Conservation (phyloP, 2,888 invertebrate species). For the Lysandra bellargus region DNA sequence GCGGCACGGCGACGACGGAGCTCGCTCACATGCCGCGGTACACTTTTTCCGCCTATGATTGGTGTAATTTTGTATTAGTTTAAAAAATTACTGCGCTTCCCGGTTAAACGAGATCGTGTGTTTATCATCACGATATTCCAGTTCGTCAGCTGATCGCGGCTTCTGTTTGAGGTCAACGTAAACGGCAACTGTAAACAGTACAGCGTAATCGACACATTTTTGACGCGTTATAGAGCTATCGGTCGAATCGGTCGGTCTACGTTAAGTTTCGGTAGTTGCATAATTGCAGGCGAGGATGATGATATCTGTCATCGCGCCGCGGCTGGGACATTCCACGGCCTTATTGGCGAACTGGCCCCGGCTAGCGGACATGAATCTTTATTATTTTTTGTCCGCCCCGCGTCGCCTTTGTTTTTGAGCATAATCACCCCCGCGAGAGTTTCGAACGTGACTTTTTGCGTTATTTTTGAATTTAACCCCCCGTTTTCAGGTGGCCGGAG, state of each 20-base stretch:
- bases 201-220: background rate
- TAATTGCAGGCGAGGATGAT: conserved; percentile 14
- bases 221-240: background rate
- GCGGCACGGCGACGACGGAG: conserved; percentile 41
- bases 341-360: background rate
- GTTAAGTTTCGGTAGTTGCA: background rate
- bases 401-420: conserved; percentile 5
- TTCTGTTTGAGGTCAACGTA: background rate
- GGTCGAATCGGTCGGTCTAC: background rate
- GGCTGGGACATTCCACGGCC: background rate
- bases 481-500: conserved; percentile 32
- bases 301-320: background rate
- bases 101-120: conserved; percentile 7
- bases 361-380: conserved; percentile 2
- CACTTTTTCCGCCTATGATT: conserved; percentile 32
- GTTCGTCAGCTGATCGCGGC: conserved; percentile 7
- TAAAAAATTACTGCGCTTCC: conserved; percentile 14
- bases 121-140: conserved; percentile 4
- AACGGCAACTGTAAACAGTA: background rate
- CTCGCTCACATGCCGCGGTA: conserved; percentile 37
- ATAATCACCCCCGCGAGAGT: conserved; percentile 7
- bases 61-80: conserved; percentile 31
- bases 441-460: conserved; percentile 12
- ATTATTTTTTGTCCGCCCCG: background rate
- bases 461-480: conserved; percentile 21